Percentiles rank a stretch among this genome's conserved stretches.
These are phyloP conservation scores for Cerastis rubricosa DNA, from an alignment of 2,888 invertebrate genomes.

Conservation along the genomic window DNA sequence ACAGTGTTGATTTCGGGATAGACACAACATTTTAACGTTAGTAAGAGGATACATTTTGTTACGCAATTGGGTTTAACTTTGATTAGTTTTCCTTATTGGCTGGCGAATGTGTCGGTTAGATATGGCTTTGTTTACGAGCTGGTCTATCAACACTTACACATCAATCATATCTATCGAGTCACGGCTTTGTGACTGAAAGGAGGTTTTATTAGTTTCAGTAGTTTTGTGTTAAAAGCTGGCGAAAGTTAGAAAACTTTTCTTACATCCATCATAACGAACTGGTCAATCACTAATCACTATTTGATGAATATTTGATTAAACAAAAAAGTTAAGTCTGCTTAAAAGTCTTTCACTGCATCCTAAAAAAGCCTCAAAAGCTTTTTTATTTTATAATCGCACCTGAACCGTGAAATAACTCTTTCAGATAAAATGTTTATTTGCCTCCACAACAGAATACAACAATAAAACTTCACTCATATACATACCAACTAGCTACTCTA, in stretches of 20 bases:
- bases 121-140: constrained; percentile 58
- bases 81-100: constrained; percentile 65
- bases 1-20: constrained; percentile 71
- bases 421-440: constrained; percentile 17
- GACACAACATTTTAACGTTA: constrained; percentile 57
- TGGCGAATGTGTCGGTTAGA: constrained; percentile 32
- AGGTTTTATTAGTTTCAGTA: neutral
- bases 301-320: neutral
- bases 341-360: neutral
- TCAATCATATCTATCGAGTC: constrained; percentile 41
- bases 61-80: constrained; percentile 62
- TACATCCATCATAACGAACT: neutral
- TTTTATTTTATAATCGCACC: neutral
- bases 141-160: constrained; percentile 47
- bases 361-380: neutral
- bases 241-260: neutral
- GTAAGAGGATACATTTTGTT: constrained; percentile 61
- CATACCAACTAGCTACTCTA: constrained; percentile 66
- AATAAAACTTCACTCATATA: constrained; percentile 79
- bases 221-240: neutral
- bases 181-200: neutral
- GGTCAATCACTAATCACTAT: too few species aligned
- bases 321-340: neutral
- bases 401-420: neutral
- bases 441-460: constrained; percentile 43